Evolutionary conservation across 1,140 invertebrate species (phyloP).

Genomic region (Brachionus paranguensis): DNA sequence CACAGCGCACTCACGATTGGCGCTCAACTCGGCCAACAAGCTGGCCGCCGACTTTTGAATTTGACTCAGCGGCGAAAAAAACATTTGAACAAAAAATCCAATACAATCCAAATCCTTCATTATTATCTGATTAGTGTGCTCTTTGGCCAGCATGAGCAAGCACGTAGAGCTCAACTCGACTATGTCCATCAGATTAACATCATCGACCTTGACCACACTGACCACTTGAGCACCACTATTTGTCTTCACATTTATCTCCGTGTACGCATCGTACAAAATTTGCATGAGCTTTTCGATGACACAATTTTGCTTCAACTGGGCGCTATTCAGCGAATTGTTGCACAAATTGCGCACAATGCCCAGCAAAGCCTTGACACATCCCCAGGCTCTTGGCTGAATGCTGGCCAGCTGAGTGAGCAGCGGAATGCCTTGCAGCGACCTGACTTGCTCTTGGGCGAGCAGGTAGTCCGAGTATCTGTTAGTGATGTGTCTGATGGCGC

Average conservation of each 20-base stretch:
- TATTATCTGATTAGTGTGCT: constrained; percentile 73
- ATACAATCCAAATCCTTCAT: constrained; percentile 36
- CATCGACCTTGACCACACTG: constrained; percentile 68
- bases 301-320: constrained; percentile 82
- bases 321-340: constrained; percentile 86
- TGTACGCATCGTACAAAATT: constrained; percentile 79
- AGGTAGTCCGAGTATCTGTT: constrained; percentile 88
- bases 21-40: not conserved
- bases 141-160: constrained; percentile 88
- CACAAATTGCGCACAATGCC: constrained; percentile 93
- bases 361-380: constrained; percentile 69
- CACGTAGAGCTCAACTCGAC: constrained; percentile 84
- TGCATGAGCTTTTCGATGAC: constrained; percentile 80
- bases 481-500: constrained; percentile 88
- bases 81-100: constrained; percentile 36
- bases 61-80: not conserved
- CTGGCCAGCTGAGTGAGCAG: constrained; percentile 87
- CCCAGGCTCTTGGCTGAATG: constrained; percentile 52
- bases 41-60: not conserved
- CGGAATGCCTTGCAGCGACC: constrained; percentile 80
- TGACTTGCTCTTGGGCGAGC: constrained; percentile 91
- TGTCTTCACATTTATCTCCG: constrained; percentile 54
- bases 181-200: constrained; percentile 95
- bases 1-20: not conserved
- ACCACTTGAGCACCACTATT: not conserved